Evolutionary conservation across 2,113 vertebrate species (phyloP), one percentile per base, ranked within the genome.

Genomic region (Panurus biarmicus): DNA sequence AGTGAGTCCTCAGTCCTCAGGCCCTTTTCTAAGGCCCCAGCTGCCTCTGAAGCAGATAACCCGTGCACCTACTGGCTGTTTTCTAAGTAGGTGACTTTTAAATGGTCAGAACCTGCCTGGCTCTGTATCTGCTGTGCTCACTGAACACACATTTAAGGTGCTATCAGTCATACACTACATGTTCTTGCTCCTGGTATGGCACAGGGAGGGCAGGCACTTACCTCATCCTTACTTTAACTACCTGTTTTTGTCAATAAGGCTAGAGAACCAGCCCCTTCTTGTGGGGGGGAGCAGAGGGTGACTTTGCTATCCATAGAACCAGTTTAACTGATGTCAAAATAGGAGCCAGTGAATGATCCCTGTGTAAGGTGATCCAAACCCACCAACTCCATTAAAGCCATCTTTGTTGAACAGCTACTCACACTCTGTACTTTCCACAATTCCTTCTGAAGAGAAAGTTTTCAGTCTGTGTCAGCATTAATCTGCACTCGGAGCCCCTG

Each of bases 231-330:
- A 40, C 48, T 76, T 73, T 62, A 85, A 57, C 12, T 40, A 22
- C 17, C 40, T 74, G 22, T 28, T 16, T 60, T 23, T 69, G 62
- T 51, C 69, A 62, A 5, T 23, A 65, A 83, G 24, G 58, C 19
- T 33, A 21, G 5, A 86, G 58, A 78, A 66, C 26, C 35, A 71
- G 22, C 11, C 25, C 16, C 7, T 91, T 44, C 61, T 81, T 2
- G 0, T 7, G 4, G 31, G 2, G 14, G 38, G 25, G 25, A 62
- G 29, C 7, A 11, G 2, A 62, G 33, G 25, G 47, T 50, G 45
- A 40, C 71, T 45, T 40, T 48, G 11, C 25, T 71, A 18, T 19
- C 25, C 60, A 31, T 4, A 31, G 53, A 54, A 89, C 20, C 24
- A 42, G 14, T 42, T 77, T 24, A 71, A 64, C 3, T 74, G 44